A percentile compares a stretch with the other conserved stretches of the same genome.
phyloP scores from a whole-genome alignment of 2,888 invertebrate species.

The Parascotia fuliginaria region DNA sequence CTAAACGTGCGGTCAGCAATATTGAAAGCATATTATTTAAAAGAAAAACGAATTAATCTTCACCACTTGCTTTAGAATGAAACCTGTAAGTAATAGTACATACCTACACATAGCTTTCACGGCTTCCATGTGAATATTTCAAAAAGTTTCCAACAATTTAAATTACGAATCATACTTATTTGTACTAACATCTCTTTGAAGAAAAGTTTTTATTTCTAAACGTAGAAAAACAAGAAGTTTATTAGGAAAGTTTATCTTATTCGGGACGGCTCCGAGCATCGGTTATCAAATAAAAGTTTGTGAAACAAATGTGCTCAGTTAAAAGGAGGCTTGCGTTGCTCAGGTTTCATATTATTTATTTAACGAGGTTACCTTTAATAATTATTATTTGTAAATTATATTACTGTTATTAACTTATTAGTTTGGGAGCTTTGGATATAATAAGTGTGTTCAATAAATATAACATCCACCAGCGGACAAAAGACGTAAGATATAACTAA shows the following conservation, averaged over 20 bases:
- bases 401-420: slow-evolving; percentile 21
- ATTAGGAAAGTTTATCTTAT: slow-evolving; percentile 52
- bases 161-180: slow-evolving; percentile 33
- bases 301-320: slow-evolving; percentile 35
- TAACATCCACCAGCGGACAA: no score
- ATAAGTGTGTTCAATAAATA: neutral
- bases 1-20: no score
- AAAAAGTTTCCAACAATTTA: slow-evolving; percentile 30
- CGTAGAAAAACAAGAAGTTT: slow-evolving; percentile 47
- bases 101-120: neutral
- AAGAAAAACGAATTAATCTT: no score
- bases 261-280: slow-evolving; percentile 40
- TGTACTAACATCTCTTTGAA: slow-evolving; percentile 33
- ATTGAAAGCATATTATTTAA: no score
- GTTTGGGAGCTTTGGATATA: neutral
- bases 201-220: slow-evolving; percentile 34
- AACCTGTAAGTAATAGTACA: no score
- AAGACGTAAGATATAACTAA: no score
- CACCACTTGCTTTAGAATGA: no score
- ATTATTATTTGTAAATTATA: no score
- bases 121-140: slow-evolving; percentile 17
- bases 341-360: slow-evolving; percentile 29
- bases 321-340: slow-evolving; percentile 13
- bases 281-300: slow-evolving; percentile 51
- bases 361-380: slow-evolving; percentile 18